These are phyloP conservation scores for Thaumetopoea pityocampa DNA, from an alignment of 1,140 invertebrate genomes.

Conservation along the genomic window DNA sequence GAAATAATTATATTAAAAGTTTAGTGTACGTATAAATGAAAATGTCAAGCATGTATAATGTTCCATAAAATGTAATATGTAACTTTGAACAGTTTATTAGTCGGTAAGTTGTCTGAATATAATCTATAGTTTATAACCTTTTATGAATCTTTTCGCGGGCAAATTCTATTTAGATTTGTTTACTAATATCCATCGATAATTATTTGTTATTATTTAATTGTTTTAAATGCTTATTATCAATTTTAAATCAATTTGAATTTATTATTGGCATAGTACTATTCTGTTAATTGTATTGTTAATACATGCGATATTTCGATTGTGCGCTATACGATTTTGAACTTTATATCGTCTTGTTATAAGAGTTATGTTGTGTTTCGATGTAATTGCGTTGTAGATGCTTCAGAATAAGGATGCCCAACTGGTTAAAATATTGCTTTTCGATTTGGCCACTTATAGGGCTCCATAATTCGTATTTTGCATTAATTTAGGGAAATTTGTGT, in stretches of 20 bases:
- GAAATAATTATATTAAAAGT: neutral
- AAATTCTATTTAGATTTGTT: conserved; percentile 24
- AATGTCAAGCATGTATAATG: no score
- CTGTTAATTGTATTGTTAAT: conserved; percentile 35
- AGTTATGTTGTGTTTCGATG: conserved; percentile 23
- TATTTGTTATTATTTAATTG: neutral
- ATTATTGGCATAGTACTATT: conserved; percentile 36
- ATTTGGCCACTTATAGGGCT: conserved; percentile 5
- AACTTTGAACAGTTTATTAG: neutral
- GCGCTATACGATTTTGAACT: conserved; percentile 28
- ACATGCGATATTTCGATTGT: conserved; percentile 9
- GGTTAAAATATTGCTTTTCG: conserved; percentile 26
- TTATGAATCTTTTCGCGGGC: conserved; percentile 37
- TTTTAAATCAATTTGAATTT: conserved; percentile 20
- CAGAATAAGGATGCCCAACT: conserved; percentile 41
- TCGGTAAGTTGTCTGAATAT: conserved; percentile 12
- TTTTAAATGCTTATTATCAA: conserved; percentile 8
- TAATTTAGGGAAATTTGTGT: conserved; percentile 9
- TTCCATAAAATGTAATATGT: neutral
- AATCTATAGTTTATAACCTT: conserved; percentile 31
- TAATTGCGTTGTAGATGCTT: conserved; percentile 13
- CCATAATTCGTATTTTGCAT: conserved; percentile 12
- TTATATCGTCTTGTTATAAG: conserved; percentile 26
- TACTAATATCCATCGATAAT: conserved; percentile 9
- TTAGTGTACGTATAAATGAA: neutral